phyloP scores from a whole-genome alignment of 2,888 invertebrate species.

The Lithosia quadra region DNA sequence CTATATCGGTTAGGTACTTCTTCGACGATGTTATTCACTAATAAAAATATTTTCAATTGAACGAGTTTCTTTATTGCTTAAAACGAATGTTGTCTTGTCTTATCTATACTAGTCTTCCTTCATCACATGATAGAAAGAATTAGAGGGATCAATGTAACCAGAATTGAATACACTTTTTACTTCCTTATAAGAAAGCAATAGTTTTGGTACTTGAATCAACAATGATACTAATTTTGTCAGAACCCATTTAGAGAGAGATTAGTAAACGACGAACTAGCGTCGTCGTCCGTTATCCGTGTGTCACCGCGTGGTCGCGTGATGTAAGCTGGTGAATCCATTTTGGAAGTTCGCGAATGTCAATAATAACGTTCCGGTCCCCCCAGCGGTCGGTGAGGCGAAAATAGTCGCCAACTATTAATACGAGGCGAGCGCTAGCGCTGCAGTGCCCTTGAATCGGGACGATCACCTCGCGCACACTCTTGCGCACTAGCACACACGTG shows the following conservation, averaged over 20 bases:
- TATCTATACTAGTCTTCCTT: neutral
- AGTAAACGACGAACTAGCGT: conserved; percentile 4
- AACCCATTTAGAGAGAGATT: neutral
- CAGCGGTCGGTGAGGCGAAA: conserved; percentile 79
- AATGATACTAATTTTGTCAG: neutral
- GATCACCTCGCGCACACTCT: conserved; percentile 83
- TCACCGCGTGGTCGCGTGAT: conserved; percentile 55
- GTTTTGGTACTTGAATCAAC: neutral
- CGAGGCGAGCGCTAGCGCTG: conserved; percentile 81
- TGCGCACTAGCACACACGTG: conserved; percentile 61
- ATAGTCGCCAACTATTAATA: conserved; percentile 86
- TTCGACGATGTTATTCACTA: conserved; percentile 11
- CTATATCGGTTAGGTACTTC: conserved; percentile 6
- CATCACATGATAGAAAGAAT: neutral
- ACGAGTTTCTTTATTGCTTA: neutral
- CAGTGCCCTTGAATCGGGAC: conserved; percentile 86
- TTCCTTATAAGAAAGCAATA: neutral
- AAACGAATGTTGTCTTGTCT: conserved; percentile 2
- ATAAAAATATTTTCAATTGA: conserved; percentile 12
- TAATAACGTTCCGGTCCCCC: conserved; percentile 83
- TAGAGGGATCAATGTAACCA: neutral
- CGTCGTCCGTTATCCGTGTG: conserved; percentile 37
- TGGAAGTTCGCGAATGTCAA: conserved; percentile 84
- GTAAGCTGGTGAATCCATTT: conserved; percentile 68
- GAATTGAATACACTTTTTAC: neutral